Base-by-base conservation (phyloP, 53 echinoderm and acorn worm species). In the Astropecten irregularis region DNA sequence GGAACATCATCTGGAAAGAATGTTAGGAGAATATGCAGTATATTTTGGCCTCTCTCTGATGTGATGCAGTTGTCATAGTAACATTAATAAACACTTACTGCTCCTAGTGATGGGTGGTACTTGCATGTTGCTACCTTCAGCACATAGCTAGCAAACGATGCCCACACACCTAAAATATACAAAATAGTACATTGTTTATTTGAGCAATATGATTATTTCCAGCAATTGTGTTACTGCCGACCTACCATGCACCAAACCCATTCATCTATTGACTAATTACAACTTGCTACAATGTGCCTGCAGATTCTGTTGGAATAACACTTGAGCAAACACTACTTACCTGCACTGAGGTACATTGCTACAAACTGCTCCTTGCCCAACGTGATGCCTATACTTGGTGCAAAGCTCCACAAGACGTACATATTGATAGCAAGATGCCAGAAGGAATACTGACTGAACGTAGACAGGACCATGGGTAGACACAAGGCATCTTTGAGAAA, bases 361-460 rank as follows among this genome's bases (percentile, higher is more conserved):
- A 94, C 64, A 76, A 94, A 99, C 73, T 99, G 99, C 66, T 99
- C 99, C 76, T 86, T 99, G 34, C 99, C 99, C 11, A 99, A 83
- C 15, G 83, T 50, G 58, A 62, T 69, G 18, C 94, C 94, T 77
- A 93, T 89, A 79, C 85, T 90, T 0, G 88, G 77, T 21, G 99
- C 61, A 83, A 99, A 99, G 28, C 90, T 95, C 99, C 99, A 99
- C 55, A 99, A 51, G 30, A 99, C 99, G 66, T 95, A 95, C 99
- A 99, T 99, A 81, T 99, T 99, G 73, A 99, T 46, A 21, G 77
- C 94, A 62, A 99, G 52, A 95, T 99, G 99, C 99, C 94, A 99
- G 59, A 99, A 82, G 4, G 94, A 92, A 67, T 90, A 86, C 40
- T 99, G 99, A 58, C 99, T 99, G 56, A 99, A 99, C 28, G 88